A percentile compares a stretch with the other conserved stretches of the same genome.
These are phyloP conservation scores for Lingula anatina DNA, from an alignment of 2,888 invertebrate species.

Conservation along the genomic window DNA sequence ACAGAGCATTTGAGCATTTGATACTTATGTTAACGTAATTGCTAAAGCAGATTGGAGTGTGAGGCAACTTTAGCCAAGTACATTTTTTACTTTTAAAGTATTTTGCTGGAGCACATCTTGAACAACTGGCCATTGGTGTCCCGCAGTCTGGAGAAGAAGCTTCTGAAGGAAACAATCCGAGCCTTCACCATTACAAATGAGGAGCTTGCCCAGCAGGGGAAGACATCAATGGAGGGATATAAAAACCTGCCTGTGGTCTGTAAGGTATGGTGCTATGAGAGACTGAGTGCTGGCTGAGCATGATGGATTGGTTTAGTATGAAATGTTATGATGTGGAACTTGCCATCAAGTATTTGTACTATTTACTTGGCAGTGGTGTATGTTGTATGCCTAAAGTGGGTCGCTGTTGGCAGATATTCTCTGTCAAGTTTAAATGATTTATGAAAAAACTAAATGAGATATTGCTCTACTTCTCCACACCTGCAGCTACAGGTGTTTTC, in stretches of 20 bases:
- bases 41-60: no score
- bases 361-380: background rate
- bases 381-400: background rate
- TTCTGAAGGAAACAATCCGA: slow-evolving; percentile 55
- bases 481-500: no score
- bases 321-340: background rate
- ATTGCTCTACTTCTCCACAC: no score
- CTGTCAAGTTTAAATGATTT: no score
- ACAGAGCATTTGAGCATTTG: no score
- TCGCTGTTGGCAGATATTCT: background rate
- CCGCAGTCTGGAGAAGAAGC: slow-evolving; percentile 44
- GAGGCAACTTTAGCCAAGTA: no score
- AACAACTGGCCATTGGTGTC: slow-evolving; percentile 31
- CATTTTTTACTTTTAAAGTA: slow-evolving; percentile 47
- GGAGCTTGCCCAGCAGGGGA: slow-evolving; percentile 29
- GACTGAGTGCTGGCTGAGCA: no score
- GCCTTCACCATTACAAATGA: slow-evolving; percentile 54
- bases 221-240: slow-evolving; percentile 21
- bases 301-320: background rate
- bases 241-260: slow-evolving; percentile 21
- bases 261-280: slow-evolving; percentile 26
- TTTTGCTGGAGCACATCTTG: slow-evolving; percentile 58
- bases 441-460: no score
- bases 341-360: background rate
- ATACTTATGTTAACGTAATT: no score